These are phyloP conservation scores for Artemia franciscana DNA, from an alignment of 1,140 invertebrate genomes.

Conservation along the genomic window DNA sequence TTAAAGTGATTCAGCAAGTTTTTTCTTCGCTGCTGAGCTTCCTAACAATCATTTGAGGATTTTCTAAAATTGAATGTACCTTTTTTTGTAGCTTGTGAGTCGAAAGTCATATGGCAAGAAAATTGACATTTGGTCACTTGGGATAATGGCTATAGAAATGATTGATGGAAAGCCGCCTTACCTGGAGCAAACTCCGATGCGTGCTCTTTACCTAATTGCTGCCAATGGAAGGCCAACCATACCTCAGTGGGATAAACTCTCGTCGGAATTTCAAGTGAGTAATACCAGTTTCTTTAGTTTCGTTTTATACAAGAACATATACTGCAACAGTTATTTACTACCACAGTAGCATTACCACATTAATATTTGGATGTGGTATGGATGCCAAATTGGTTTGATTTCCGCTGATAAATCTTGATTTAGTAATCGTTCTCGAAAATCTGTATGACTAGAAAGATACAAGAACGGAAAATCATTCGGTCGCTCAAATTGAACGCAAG, in stretches of 20 bases:
- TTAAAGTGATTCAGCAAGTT: too few relatives aligned
- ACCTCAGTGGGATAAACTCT: slow-evolving; percentile 53
- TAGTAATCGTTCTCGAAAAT: too few relatives aligned
- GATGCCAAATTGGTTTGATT: too few relatives aligned
- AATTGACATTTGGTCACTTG: slow-evolving; percentile 32
- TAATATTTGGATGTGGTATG: too few relatives aligned
- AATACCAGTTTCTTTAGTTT: background rate
- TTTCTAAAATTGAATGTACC: background rate
- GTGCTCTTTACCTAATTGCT: slow-evolving; percentile 85
- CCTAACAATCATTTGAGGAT: too few relatives aligned
- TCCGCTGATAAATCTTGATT: too few relatives aligned
- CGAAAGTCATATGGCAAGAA: slow-evolving; percentile 37
- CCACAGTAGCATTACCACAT: too few relatives aligned
- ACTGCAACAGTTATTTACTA: too few relatives aligned
- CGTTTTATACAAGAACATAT: background rate
- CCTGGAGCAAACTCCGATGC: slow-evolving; percentile 78
- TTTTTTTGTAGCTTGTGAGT: slow-evolving; percentile 12
- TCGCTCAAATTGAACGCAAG: too few relatives aligned
- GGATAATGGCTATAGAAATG: slow-evolving; percentile 58
- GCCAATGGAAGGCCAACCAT: slow-evolving; percentile 81
- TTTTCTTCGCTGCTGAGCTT: too few relatives aligned
- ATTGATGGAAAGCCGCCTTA: slow-evolving; percentile 95
- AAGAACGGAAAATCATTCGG: too few relatives aligned
- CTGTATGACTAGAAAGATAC: too few relatives aligned
- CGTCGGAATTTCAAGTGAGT: slow-evolving; percentile 37